phyloP scores from a whole-genome alignment of 2,797 vertebrate species.

The Melanotaenia trifasciata region DNA sequence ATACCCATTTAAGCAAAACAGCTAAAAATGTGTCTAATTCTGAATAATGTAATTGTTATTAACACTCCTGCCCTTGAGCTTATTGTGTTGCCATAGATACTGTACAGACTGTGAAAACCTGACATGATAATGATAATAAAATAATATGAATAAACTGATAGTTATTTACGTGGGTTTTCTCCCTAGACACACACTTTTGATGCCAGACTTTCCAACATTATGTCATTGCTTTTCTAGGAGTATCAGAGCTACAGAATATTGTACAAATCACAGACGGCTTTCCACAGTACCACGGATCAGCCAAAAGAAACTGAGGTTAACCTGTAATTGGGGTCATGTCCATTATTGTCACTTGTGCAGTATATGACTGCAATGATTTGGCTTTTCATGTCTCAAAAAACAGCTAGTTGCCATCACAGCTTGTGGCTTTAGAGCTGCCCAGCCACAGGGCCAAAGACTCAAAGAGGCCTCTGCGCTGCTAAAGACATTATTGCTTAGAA shows the following conservation, averaged over 20 bases:
- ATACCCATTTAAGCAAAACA: neutral
- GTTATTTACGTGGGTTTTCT: neutral
- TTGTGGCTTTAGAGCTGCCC: constrained; percentile 49
- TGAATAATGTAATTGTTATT: constrained; percentile 4
- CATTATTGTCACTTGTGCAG: constrained; percentile 39
- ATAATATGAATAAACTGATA: no score
- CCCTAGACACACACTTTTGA: neutral
- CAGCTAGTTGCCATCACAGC: constrained; percentile 43
- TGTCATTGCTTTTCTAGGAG: neutral
- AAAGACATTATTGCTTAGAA: constrained; percentile 80
- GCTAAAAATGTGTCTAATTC: constrained; percentile 4
- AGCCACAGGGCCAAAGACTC: constrained; percentile 48
- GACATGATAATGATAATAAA: neutral
- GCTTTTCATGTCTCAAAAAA: constrained; percentile 31
- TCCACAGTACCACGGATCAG: neutral
- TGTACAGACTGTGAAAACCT: neutral
- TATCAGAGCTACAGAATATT: neutral
- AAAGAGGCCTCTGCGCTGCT: constrained; percentile 61
- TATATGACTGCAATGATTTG: constrained; percentile 40
- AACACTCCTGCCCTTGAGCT: neutral
- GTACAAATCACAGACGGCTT: neutral
- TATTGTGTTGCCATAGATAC: constrained; percentile 1
- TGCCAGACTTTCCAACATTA: neutral
- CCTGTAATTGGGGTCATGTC: constrained; percentile 35
- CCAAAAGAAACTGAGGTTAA: constrained; percentile 36